Conservation (phyloP, 2,113 vertebrate species). For the Crotalus horridus region DNA sequence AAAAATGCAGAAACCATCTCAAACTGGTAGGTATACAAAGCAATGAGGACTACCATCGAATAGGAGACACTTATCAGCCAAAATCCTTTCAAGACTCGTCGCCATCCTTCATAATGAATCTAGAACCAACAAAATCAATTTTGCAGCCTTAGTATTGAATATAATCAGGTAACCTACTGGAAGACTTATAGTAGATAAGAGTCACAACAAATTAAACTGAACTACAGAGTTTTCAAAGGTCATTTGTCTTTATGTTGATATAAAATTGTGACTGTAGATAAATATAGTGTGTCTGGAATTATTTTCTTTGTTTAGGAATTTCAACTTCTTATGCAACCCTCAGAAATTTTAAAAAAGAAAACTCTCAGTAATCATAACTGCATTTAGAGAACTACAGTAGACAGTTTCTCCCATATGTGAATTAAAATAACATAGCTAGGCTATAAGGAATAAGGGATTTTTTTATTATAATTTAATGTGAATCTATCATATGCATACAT, state of each 20-base stretch:
- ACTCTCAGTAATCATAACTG: neutral
- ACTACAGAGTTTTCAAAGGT: neutral
- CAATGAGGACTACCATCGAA: constrained; percentile 73
- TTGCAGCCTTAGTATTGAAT: neutral
- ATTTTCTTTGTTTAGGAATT: neutral
- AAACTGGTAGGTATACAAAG: constrained; percentile 78
- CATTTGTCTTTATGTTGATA: neutral
- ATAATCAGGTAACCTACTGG: neutral
- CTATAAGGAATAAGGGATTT: neutral
- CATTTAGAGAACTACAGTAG: neutral
- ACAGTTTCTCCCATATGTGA: neutral
- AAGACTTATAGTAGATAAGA: neutral
- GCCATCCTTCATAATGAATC: constrained; percentile 68
- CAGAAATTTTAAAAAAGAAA: neutral
- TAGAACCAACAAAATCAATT: constrained; percentile 10
- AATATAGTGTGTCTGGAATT: neutral
- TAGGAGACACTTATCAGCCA: constrained; percentile 74
- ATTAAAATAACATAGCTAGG: neutral
- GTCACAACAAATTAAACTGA: neutral
- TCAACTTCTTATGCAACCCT: neutral
- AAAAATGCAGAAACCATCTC: constrained; percentile 73
- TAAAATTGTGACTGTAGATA: neutral
- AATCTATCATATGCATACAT: neutral
- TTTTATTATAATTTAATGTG: neutral
- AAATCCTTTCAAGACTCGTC: constrained; percentile 70